phyloP scores from a whole-genome alignment of 2,888 invertebrate species.

The Erynnis tages region DNA sequence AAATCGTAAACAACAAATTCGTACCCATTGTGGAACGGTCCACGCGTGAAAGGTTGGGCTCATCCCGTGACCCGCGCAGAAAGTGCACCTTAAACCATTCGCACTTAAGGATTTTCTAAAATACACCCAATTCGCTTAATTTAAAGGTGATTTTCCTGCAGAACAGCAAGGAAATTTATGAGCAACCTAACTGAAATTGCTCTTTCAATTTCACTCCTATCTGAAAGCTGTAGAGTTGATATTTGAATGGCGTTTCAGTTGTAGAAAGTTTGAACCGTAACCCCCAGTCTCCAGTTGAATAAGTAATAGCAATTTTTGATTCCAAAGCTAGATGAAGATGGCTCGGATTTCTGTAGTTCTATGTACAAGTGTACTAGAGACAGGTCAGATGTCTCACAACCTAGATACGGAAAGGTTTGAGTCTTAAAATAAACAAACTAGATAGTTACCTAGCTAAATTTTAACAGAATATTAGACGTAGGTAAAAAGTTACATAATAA shows the following conservation, averaged over 20 bases:
- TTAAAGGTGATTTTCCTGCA: slow-evolving; percentile 34
- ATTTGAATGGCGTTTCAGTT: slow-evolving; percentile 25
- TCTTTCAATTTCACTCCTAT: slow-evolving; percentile 47
- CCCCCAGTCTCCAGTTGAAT: slow-evolving; percentile 46
- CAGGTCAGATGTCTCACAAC: slow-evolving; percentile 18
- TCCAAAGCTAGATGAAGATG: slow-evolving; percentile 35
- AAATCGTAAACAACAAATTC: slow-evolving; percentile 45
- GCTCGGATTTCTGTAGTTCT: slow-evolving; percentile 26
- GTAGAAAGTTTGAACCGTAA: slow-evolving; percentile 60
- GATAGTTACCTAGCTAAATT: too few species aligned
- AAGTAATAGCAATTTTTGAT: slow-evolving; percentile 41
- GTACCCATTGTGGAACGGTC: slow-evolving; percentile 63
- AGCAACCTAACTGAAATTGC: slow-evolving; percentile 42
- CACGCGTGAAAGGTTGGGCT: slow-evolving; percentile 78
- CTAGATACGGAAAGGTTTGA: too few species aligned
- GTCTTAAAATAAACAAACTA: too few species aligned
- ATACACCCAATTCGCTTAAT: slow-evolving; percentile 22
- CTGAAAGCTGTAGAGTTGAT: slow-evolving; percentile 39
- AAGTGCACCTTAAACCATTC: slow-evolving; percentile 59
- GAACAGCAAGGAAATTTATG: slow-evolving; percentile 23
- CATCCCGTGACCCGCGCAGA: slow-evolving; percentile 77
- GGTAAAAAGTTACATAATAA: too few species aligned
- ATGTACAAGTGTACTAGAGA: slow-evolving; percentile 20
- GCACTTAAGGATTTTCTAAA: slow-evolving; percentile 31
- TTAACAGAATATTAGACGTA: too few species aligned